Percentiles rank a stretch among this genome's conserved stretches.
phyloP scores from a whole-genome alignment of 2,888 invertebrate species.

The Icerya purchasi region DNA sequence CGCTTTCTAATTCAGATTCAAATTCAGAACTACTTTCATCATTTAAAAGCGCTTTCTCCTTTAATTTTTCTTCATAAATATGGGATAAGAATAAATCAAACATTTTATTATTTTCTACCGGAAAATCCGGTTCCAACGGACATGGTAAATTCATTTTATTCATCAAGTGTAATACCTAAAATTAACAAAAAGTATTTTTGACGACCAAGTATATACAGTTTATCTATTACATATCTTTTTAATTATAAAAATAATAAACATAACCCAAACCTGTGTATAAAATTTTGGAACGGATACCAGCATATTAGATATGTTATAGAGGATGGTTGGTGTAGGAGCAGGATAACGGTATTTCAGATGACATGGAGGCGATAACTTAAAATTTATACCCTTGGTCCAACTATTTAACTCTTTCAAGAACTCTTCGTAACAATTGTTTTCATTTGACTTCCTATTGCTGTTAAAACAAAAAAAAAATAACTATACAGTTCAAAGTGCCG shows the following conservation, averaged over 20 bases:
- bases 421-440: slow-evolving; percentile 19
- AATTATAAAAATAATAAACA: background rate
- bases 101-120: slow-evolving; percentile 14
- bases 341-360: slow-evolving; percentile 64
- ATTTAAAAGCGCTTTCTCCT: background rate
- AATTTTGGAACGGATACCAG: slow-evolving; percentile 55
- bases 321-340: slow-evolving; percentile 43
- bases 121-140: slow-evolving; percentile 41
- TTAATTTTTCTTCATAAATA: background rate
- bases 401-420: slow-evolving; percentile 36
- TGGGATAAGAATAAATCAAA: slow-evolving; percentile 3
- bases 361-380: slow-evolving; percentile 52
- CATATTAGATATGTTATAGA: slow-evolving; percentile 55
- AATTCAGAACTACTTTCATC: slow-evolving; percentile 13
- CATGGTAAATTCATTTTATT: slow-evolving; percentile 78
- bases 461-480: too few relatives aligned
- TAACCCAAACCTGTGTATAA: slow-evolving; percentile 34
- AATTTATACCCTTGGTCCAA: slow-evolving; percentile 36
- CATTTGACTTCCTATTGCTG: too few relatives aligned
- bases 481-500: too few relatives aligned
- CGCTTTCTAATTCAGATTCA: slow-evolving; percentile 16
- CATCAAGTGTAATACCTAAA: slow-evolving; percentile 60
- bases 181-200: slow-evolving; percentile 25
- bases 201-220: background rate
- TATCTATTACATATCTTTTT: background rate